Evolutionary conservation across 2,113 vertebrate genomes (phyloP).

Genomic region (Chionis minor): DNA sequence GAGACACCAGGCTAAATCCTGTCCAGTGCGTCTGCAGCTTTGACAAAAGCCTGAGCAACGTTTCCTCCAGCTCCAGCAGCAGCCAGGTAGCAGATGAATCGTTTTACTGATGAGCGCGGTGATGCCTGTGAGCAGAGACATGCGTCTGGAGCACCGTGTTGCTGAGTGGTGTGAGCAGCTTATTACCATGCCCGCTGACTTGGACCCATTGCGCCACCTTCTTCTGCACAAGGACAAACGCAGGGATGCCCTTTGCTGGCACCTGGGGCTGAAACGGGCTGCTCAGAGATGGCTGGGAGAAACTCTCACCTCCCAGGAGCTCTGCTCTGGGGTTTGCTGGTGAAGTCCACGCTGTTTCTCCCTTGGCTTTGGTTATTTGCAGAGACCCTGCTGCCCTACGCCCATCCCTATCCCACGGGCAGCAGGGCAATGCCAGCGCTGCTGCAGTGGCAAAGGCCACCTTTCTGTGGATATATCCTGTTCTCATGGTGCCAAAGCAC

Average conservation of each 20-base stretch:
- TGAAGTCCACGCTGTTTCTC: neutral
- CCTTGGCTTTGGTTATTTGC: neutral
- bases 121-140: neutral
- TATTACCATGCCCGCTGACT: neutral
- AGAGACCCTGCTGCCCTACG: neutral
- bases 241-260: neutral
- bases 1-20: neutral
- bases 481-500: neutral
- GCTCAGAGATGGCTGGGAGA: neutral
- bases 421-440: neutral
- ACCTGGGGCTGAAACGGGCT: neutral
- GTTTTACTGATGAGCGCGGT: neutral
- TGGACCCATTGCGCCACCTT: fast-evolving
- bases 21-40: fast-evolving
- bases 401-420: neutral
- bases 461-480: neutral
- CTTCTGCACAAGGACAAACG: neutral
- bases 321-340: neutral
- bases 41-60: neutral
- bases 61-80: neutral
- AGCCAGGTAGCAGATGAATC: neutral
- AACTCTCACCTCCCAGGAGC: neutral
- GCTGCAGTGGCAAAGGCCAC: neutral
- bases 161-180: neutral
- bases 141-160: neutral